Conservation (phyloP, 2,797 vertebrate genomes). For the Cossypha heuglini region DNA sequence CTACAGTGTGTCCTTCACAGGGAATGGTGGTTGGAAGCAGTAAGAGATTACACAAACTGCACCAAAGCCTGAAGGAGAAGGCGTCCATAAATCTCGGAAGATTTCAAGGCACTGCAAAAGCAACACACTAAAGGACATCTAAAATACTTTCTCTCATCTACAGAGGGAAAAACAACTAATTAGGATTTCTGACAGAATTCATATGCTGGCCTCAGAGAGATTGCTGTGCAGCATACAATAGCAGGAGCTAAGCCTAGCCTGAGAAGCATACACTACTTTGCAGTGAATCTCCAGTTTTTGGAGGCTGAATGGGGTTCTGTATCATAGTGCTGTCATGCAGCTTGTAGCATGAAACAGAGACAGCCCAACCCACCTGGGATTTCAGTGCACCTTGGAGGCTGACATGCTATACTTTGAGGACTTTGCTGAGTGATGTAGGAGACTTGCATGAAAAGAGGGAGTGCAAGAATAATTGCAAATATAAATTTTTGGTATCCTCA, state of each 20-base stretch:
- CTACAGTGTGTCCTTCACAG: background rate
- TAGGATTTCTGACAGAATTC: background rate
- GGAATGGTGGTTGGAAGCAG: background rate
- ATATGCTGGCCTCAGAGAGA: background rate
- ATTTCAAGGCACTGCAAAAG: background rate
- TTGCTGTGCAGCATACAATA: background rate
- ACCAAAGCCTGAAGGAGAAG: background rate
- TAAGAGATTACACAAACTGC: rapidly evolving
- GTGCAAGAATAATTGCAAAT: background rate
- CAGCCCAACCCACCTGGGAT: background rate
- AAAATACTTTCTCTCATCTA: background rate
- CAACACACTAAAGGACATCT: background rate
- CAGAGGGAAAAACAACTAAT: background rate
- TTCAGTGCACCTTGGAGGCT: background rate
- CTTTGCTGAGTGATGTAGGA: background rate
- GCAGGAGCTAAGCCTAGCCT: background rate
- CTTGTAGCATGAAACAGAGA: background rate
- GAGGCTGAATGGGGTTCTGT: background rate
- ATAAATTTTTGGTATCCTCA: background rate
- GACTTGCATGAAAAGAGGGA: background rate
- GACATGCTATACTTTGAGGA: background rate
- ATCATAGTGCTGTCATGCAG: background rate
- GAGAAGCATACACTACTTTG: background rate
- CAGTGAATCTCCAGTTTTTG: background rate
- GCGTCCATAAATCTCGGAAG: background rate